phyloP scores from a whole-genome alignment of 2,797 vertebrate genomes.

The Megaceryle alcyon region DNA sequence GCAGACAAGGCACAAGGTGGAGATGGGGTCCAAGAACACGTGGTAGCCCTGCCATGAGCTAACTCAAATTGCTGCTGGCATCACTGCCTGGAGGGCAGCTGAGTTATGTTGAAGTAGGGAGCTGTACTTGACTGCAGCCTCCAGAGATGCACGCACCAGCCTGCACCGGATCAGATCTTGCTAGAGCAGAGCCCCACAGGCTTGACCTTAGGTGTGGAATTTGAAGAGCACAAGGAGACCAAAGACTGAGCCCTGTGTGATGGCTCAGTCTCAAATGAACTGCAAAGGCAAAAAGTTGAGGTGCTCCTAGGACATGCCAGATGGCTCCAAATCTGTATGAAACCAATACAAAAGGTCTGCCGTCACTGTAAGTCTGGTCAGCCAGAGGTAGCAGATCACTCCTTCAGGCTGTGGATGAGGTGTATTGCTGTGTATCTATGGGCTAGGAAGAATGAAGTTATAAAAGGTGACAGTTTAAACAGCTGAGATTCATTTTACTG shows the following conservation, averaged over 20 bases:
- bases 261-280: not conserved
- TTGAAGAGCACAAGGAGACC: not conserved
- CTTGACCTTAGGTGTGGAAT: not conserved
- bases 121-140: not conserved
- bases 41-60: not conserved
- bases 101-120: not conserved
- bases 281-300: not conserved
- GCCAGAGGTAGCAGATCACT: not conserved
- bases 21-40: not conserved
- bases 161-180: not conserved
- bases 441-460: not conserved
- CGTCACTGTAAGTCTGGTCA: not conserved
- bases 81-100: not conserved
- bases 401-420: not conserved
- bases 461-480: not conserved
- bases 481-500: not conserved
- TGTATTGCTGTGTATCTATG: not conserved
- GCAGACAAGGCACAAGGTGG: not conserved
- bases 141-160: not conserved
- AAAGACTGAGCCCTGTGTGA: not conserved
- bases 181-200: rapidly evolving
- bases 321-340: not conserved
- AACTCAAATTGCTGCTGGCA: not conserved
- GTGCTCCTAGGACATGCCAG: not conserved
- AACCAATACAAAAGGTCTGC: not conserved